Percentiles rank a stretch among this genome's conserved stretches.
These are phyloP conservation scores for Isaurus tuberculatus DNA, from an alignment of 92 coral and sea anemone genomes.

Conservation along the genomic window DNA sequence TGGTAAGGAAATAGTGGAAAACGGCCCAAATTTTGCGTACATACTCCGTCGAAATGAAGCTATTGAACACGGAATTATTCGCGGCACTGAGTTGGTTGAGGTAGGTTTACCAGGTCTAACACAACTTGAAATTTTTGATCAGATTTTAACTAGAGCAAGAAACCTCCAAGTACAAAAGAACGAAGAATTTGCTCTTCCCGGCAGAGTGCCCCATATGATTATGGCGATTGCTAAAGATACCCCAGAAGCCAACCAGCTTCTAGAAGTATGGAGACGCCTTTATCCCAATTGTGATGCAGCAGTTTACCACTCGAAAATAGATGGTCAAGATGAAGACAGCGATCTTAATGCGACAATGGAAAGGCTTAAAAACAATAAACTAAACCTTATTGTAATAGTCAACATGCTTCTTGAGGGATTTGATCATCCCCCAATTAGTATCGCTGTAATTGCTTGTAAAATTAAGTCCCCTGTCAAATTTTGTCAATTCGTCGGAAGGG, in stretches of 20 bases:
- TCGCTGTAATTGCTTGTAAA: slow-evolving; percentile 25
- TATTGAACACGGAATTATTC: slow-evolving; percentile 41
- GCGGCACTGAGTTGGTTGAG: slow-evolving; percentile 13
- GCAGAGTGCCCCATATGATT: slow-evolving; percentile 59
- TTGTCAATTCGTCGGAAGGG: slow-evolving; percentile 41
- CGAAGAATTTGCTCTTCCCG: slow-evolving; percentile 18
- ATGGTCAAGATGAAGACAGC: too few relatives aligned
- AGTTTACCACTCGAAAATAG: slow-evolving; percentile 20
- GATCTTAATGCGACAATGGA: background rate
- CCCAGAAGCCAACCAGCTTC: slow-evolving; percentile 16
- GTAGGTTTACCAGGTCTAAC: too few relatives aligned
- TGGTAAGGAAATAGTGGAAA: background rate
- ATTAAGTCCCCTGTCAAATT: slow-evolving; percentile 19
- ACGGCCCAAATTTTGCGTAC: slow-evolving; percentile 1
- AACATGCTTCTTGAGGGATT: slow-evolving; percentile 43
- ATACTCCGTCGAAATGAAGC: slow-evolving; percentile 32
- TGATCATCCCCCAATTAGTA: slow-evolving; percentile 53
- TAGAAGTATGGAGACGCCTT: background rate
- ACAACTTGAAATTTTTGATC: background rate
- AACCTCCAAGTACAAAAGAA: slow-evolving; percentile 12
- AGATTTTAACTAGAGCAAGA: slow-evolving; percentile 34
- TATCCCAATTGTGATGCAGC: background rate
- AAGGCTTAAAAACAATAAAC: slow-evolving; percentile 1
- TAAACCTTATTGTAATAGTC: slow-evolving; percentile 27
- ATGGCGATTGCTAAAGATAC: slow-evolving; percentile 50